These are phyloP conservation scores for Carassius gibelio DNA, from an alignment of 2,113 vertebrate genomes.

Conservation along the genomic window DNA sequence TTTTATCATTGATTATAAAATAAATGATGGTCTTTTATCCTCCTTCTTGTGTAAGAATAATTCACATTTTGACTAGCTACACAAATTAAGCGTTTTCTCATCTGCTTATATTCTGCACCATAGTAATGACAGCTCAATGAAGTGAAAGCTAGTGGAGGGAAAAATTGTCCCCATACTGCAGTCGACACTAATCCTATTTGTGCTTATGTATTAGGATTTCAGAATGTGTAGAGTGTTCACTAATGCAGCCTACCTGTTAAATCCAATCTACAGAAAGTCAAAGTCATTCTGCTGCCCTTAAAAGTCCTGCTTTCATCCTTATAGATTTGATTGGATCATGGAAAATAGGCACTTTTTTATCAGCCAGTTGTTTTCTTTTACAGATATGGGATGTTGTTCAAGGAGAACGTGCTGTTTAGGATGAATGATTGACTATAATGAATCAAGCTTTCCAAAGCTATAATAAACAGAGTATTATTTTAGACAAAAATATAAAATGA, in stretches of 20 bases:
- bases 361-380: not conserved
- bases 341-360: not conserved
- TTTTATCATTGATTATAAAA: not conserved
- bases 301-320: not conserved
- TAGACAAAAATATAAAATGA: no score
- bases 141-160: not conserved
- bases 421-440: not conserved
- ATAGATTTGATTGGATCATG: not conserved
- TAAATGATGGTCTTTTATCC: not conserved
- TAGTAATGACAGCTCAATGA: not conserved
- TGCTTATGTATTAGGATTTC: conserved; percentile 1
- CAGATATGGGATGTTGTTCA: not conserved
- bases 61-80: not conserved
- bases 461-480: no score
- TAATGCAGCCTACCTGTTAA: not conserved
- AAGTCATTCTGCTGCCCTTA: not conserved
- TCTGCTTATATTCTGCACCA: not conserved
- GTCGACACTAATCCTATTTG: conserved; percentile 3
- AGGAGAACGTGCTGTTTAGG: not conserved
- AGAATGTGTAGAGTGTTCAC: not conserved
- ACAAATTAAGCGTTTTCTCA: not conserved
- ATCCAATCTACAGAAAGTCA: not conserved
- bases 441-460: not conserved
- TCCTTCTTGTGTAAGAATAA: not conserved
- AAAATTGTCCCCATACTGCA: not conserved